Evolutionary conservation across 2,797 vertebrate species (phyloP).

Genomic region (Yasuhikotakia modesta): DNA sequence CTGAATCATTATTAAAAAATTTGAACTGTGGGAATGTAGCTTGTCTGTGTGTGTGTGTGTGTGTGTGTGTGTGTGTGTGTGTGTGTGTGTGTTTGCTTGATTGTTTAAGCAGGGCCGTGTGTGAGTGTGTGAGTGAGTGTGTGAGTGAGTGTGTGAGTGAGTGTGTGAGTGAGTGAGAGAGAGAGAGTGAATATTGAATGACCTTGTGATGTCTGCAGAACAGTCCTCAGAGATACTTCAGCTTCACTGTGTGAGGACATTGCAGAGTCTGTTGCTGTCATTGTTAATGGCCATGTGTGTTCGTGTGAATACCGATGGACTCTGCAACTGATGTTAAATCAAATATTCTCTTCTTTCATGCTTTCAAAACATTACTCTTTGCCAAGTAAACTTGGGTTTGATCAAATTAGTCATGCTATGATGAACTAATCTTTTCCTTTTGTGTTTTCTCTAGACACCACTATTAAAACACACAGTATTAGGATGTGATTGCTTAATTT

Average conservation of each 20-base stretch:
- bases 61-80: too few species aligned
- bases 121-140: too few species aligned
- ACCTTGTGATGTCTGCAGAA: slow-evolving; percentile 38
- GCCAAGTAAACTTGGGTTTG: background rate
- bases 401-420: background rate
- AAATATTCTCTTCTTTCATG: background rate
- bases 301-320: background rate
- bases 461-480: too few species aligned
- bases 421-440: too few species aligned
- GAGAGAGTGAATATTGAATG: slow-evolving; percentile 47
- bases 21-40: slow-evolving; percentile 51
- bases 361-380: background rate
- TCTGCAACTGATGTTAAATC: background rate
- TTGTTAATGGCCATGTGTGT: background rate
- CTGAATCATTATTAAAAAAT: slow-evolving; percentile 47
- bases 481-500: too few species aligned
- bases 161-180: too few species aligned
- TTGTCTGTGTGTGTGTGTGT: too few species aligned
- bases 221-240: background rate
- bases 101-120: slow-evolving; percentile 51
- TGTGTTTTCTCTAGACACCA: too few species aligned
- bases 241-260: background rate
- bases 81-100: too few species aligned
- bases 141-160: too few species aligned
- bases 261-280: background rate